A percentile compares a stretch with the other conserved stretches of the same genome.
Evolutionary conservation across 92 coral and sea anemone genomes (phyloP).

Genomic region (Paragorgia papillata): DNA sequence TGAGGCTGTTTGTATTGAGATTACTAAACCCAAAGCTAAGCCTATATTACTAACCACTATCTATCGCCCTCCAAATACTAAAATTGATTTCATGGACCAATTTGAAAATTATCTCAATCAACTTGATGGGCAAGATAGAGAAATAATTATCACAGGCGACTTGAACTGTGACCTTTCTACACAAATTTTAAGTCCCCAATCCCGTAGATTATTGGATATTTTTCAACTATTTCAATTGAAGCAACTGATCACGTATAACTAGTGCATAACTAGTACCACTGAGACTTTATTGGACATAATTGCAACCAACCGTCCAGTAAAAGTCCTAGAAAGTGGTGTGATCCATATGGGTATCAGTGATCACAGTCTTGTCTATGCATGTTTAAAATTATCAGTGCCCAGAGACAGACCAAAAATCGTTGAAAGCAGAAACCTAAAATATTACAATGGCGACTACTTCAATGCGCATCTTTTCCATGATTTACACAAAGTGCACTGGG

Average conservation of each 20-base stretch:
- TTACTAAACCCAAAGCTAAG: constrained; percentile 49
- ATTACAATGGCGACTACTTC: constrained; percentile 7
- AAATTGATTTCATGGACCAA: constrained; percentile 32
- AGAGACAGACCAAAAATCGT: constrained; percentile 2
- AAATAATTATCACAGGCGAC: constrained; percentile 51
- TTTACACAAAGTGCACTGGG: not conserved
- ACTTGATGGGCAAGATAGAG: constrained; percentile 50
- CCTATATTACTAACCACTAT: constrained; percentile 54
- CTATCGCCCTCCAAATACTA: constrained; percentile 56
- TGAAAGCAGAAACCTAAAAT: constrained; percentile 6
- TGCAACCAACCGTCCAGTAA: not conserved
- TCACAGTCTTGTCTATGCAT: constrained; percentile 22
- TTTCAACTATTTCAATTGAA: constrained; percentile 11
- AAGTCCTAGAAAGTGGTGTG: not conserved
- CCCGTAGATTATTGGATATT: constrained; percentile 9
- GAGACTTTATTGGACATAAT: not conserved
- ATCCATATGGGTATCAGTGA: constrained; percentile 26
- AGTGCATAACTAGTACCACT: constrained; percentile 3
- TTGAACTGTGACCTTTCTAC: constrained; percentile 48
- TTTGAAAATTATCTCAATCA: constrained; percentile 35
- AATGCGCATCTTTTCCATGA: not conserved
- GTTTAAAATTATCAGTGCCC: not conserved
- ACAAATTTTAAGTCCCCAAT: constrained; percentile 12
- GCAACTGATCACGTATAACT: not conserved
- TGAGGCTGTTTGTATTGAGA: constrained; percentile 54